Percentiles rank a stretch among this genome's conserved stretches.
Conservation (phyloP, 1,140 invertebrate species). For the Hyphantria cunea region DNA sequence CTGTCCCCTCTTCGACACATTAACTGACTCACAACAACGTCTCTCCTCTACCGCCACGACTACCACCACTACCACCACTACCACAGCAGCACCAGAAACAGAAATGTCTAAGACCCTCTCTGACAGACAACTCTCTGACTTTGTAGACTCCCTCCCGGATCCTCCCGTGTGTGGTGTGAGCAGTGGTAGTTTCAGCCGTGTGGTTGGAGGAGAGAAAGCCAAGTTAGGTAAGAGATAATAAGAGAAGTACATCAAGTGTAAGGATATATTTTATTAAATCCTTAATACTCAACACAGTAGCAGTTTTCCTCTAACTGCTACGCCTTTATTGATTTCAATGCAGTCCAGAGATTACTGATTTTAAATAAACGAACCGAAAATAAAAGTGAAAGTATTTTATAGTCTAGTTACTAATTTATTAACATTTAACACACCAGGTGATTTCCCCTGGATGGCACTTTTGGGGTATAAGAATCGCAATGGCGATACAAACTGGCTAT, state of each 20-base stretch:
- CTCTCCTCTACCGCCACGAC: constrained; percentile 13
- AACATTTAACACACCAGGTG: too few relatives aligned
- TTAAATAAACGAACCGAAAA: too few relatives aligned
- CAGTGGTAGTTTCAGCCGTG: constrained; percentile 51
- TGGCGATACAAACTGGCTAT: constrained; percentile 84
- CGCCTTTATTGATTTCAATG: too few relatives aligned
- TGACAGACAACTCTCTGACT: too few relatives aligned
- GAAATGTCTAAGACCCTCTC: background rate
- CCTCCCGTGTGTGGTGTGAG: constrained; percentile 59
- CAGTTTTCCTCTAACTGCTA: too few relatives aligned
- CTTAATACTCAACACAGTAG: too few relatives aligned
- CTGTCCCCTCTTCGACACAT: constrained; percentile 48
- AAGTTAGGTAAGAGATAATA: constrained; percentile 50
- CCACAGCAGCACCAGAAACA: constrained; percentile 11
- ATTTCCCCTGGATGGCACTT: too few relatives aligned
- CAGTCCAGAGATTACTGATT: too few relatives aligned
- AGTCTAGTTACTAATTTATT: too few relatives aligned
- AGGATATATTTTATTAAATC: too few relatives aligned
- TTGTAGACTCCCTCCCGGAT: constrained; percentile 44
- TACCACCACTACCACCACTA: constrained; percentile 11
- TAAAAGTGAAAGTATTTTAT: too few relatives aligned
- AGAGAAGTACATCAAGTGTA: too few relatives aligned
- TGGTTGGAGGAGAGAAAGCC: constrained; percentile 61
- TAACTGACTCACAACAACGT: constrained; percentile 27
- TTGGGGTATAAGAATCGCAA: constrained; percentile 75